Percentiles rank a stretch among this genome's conserved stretches.
phyloP scores from a whole-genome alignment of 2,113 vertebrate species.

The Pardalotus punctatus region DNA sequence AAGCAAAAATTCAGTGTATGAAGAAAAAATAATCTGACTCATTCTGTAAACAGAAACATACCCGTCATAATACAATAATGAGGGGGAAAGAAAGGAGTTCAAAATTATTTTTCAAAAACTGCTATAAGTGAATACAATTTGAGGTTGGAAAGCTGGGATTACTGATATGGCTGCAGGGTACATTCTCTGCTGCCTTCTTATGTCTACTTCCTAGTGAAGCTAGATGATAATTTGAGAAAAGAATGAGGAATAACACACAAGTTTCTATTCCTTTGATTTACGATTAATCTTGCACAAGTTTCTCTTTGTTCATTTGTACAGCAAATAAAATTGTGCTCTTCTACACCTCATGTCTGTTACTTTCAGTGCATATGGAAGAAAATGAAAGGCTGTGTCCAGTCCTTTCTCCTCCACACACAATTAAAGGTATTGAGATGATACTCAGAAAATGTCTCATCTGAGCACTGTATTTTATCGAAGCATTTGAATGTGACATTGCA shows the following conservation, averaged over 20 bases:
- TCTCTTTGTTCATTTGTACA: background rate
- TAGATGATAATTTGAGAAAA: background rate
- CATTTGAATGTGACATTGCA: background rate
- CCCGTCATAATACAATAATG: background rate
- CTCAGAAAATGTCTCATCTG: background rate
- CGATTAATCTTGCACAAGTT: background rate
- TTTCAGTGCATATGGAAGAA: background rate
- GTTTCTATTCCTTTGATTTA: background rate
- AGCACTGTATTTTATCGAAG: background rate
- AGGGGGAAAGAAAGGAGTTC: accelerated
- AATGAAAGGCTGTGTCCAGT: background rate
- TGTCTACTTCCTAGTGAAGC: background rate
- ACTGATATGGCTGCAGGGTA: background rate
- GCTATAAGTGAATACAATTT: background rate
- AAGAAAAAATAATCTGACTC: background rate
- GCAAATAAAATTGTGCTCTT: background rate
- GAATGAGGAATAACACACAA: background rate
- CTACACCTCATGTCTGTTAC: background rate
- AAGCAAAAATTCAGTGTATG: background rate
- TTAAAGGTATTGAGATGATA: background rate
- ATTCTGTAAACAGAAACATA: background rate
- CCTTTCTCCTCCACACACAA: background rate
- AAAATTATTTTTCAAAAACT: background rate
- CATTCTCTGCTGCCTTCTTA: background rate
- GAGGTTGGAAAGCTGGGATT: background rate